Conservation (phyloP, 2,888 invertebrate species). For the Piscicola geometra region DNA sequence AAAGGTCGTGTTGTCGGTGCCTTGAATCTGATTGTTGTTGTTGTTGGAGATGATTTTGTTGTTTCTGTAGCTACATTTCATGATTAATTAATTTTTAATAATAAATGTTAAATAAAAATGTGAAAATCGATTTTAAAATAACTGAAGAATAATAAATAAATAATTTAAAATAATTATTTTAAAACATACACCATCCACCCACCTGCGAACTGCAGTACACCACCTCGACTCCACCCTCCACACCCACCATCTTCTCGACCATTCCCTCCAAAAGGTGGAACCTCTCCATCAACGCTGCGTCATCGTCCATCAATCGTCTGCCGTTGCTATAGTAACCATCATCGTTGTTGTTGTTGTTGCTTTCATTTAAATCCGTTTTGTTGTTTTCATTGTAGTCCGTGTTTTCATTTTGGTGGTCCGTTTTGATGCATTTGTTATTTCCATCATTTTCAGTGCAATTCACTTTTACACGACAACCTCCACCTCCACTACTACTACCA, state of each 20-base stretch:
- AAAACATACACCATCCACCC: neutral
- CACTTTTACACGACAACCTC: neutral
- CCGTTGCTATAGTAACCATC: neutral
- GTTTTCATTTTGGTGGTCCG: neutral
- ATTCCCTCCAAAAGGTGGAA: constrained; percentile 14
- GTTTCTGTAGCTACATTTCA: too few relatives aligned
- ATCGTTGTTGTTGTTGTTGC: neutral
- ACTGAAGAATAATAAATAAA: too few relatives aligned
- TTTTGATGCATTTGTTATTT: neutral
- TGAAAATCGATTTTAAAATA: too few relatives aligned
- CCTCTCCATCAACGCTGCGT: neutral
- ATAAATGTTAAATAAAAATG: too few relatives aligned
- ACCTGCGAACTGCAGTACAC: constrained; percentile 26
- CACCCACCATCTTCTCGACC: constrained; percentile 1
- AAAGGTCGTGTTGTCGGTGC: neutral
- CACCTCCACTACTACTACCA: neutral
- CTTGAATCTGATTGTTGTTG: neutral
- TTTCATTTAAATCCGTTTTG: neutral
- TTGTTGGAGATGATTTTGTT: too few relatives aligned
- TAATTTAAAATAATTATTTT: too few relatives aligned
- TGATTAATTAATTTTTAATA: too few relatives aligned
- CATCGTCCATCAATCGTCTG: neutral
- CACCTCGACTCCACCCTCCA: constrained; percentile 30
- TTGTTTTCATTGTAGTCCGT: neutral
- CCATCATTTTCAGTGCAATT: neutral